phyloP scores from a whole-genome alignment of 2,113 vertebrate species.

The Protobothrops mucrosquamatus region DNA sequence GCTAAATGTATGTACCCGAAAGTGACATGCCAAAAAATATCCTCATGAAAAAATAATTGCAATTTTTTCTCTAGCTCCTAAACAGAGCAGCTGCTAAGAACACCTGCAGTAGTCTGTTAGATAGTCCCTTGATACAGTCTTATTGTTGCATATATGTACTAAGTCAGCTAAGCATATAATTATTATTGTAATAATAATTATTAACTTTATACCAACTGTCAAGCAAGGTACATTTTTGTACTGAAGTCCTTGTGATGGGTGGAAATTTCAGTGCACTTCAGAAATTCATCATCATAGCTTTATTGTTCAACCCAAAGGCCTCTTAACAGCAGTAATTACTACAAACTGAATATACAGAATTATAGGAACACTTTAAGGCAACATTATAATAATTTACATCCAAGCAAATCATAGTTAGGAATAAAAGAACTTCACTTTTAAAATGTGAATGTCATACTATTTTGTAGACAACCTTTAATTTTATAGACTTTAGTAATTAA shows the following conservation, averaged over 20 bases:
- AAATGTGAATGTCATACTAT: neutral
- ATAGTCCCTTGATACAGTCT: neutral
- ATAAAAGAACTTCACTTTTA: neutral
- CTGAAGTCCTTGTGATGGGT: neutral
- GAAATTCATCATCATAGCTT: neutral
- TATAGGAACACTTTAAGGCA: neutral
- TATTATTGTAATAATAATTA: slow-evolving; percentile 6
- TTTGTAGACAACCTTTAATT: neutral
- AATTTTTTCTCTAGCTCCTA: neutral
- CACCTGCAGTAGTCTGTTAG: neutral
- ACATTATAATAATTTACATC: neutral
- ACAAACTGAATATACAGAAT: neutral
- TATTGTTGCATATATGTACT: neutral
- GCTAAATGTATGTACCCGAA: neutral
- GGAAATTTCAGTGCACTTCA: neutral
- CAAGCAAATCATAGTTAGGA: neutral
- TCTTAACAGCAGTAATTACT: slow-evolving; percentile 7
- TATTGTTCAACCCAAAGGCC: neutral
- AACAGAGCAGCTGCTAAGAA: neutral
- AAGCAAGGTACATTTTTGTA: neutral
- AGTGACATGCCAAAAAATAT: neutral
- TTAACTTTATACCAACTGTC: slow-evolving; percentile 14
- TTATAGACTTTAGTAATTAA: neutral
- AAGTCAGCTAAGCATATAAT: neutral
- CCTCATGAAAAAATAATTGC: neutral